phyloP scores from a whole-genome alignment of 2,113 vertebrate species.

The Bubo scandiacus region DNA sequence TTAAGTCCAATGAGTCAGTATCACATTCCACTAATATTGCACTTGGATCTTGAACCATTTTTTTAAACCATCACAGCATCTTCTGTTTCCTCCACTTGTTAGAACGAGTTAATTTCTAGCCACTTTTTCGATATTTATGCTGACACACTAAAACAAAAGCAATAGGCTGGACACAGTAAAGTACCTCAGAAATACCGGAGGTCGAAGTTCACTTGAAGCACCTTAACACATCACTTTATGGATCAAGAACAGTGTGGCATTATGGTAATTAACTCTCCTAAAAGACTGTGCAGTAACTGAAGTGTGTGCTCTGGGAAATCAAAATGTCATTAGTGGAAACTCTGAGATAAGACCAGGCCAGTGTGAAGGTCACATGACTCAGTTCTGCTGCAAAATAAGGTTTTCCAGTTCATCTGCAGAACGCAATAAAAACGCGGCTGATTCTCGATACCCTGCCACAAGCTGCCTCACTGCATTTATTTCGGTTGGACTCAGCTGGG shows the following conservation, averaged over 20 bases:
- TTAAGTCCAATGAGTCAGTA: conserved; percentile 80
- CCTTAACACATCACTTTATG: conserved; percentile 76
- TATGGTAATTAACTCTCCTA: conserved; percentile 76
- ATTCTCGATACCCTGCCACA: conserved; percentile 96
- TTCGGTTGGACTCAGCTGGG: conserved; percentile 95
- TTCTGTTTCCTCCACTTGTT: conserved; percentile 77
- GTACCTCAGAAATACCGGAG: conserved; percentile 73
- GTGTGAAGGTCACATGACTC: conserved; percentile 71
- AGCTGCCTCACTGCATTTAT: conserved; percentile 96
- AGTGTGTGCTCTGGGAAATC: conserved; percentile 76
- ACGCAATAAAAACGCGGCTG: conserved; percentile 94
- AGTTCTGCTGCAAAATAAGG: conserved; percentile 99
- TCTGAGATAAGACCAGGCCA: conserved; percentile 71
- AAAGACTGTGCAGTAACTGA: conserved; percentile 74
- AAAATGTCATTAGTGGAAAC: conserved; percentile 81
- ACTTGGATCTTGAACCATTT: conserved; percentile 78
- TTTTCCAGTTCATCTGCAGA: conserved; percentile 99
- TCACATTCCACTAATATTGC: conserved; percentile 87
- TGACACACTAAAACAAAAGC: conserved; percentile 79
- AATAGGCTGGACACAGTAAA: conserved; percentile 76
- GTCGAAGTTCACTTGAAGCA: conserved; percentile 77
- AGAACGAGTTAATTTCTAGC: conserved; percentile 76
- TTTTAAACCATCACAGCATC: conserved; percentile 68
- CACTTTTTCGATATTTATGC: conserved; percentile 78
- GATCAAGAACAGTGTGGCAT: conserved; percentile 78